These are phyloP conservation scores for Sympetrum striolatum DNA, from an alignment of 2,888 invertebrate genomes.

Conservation along the genomic window DNA sequence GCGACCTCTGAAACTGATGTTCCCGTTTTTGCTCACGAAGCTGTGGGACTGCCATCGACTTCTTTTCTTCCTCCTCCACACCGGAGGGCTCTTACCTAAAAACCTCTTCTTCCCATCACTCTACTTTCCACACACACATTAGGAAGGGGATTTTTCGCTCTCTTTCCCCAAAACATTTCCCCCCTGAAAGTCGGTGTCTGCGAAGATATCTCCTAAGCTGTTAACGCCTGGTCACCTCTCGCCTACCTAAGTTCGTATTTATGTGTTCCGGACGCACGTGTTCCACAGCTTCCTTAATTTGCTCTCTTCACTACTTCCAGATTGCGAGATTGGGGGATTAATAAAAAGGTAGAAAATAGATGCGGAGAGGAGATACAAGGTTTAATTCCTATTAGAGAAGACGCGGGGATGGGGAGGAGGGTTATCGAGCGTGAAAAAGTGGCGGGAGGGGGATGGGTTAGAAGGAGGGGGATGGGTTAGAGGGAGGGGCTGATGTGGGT, in stretches of 20 bases:
- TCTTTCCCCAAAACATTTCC: not conserved
- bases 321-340: no score
- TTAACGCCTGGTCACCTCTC: not conserved
- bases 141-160: not conserved
- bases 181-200: not conserved
- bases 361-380: not conserved
- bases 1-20: conserved; percentile 36
- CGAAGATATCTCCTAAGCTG: not conserved
- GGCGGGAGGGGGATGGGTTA: not conserved
- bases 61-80: not conserved
- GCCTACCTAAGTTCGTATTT: not conserved
- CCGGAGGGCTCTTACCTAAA: not conserved
- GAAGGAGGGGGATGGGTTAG: no score
- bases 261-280: not conserved
- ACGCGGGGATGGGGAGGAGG: not conserved
- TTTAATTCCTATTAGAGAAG: conserved; percentile 19
- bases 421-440: conserved; percentile 20
- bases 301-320: not conserved
- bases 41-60: not conserved
- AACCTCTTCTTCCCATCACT: not conserved
- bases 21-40: conserved; percentile 8
- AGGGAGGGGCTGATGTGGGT: not conserved
- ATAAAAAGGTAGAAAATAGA: not conserved
- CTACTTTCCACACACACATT: not conserved
- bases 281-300: not conserved